Base-by-base conservation (phyloP, 2,888 invertebrate species). In the Diplazon laetatorius region DNA sequence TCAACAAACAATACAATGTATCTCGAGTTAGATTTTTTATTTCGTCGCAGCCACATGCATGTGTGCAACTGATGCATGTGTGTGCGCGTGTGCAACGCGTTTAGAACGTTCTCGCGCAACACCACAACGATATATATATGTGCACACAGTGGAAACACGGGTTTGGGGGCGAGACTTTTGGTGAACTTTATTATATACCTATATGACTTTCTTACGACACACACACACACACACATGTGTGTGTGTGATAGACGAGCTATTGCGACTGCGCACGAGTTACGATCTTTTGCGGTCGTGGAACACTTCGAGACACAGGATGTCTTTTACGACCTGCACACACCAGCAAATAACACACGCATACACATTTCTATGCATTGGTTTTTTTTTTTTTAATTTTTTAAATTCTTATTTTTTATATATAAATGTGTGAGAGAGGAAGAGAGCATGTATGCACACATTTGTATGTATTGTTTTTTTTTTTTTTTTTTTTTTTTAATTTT, bases 271-370 rank as follows among this genome's bases (percentile, higher is more conserved):
- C 14, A 76, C 48, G 72, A 76, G 68, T n/a, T n/a, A n/a, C n/a
- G n/a, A n/a, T n/a, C n/a, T n/a, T 68, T 65, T 72, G 78, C 63
- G 80, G 78, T 59, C 55, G 72, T 76, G 73, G 72, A 63, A 76
- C n/a, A n/a, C 71, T 78, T 70, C 76, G 42, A 75, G 78, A 72
- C 76, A 80, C 75, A 78, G 76, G 80, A 76, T 78, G 80, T 80
- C 72, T 79, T 76, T 76, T 79, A 79, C 78, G 78, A 76, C 68
- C 68, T 42, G 68, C 57, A 37, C 57, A 37, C 62, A 72, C 78
- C 78, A 71, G 78, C 75, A 75, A 72, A 75, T 63, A 75, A 37
- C 59, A 22, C 63, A 50, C 59, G 16, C 20, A 75, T 9, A 44
- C 66, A 46, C 44, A n/a, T n/a, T n/a, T n/a, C n/a, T n/a, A n/a